Evolutionary conservation across 2,113 vertebrate genomes (phyloP).

Genomic region (Pagrus major): DNA sequence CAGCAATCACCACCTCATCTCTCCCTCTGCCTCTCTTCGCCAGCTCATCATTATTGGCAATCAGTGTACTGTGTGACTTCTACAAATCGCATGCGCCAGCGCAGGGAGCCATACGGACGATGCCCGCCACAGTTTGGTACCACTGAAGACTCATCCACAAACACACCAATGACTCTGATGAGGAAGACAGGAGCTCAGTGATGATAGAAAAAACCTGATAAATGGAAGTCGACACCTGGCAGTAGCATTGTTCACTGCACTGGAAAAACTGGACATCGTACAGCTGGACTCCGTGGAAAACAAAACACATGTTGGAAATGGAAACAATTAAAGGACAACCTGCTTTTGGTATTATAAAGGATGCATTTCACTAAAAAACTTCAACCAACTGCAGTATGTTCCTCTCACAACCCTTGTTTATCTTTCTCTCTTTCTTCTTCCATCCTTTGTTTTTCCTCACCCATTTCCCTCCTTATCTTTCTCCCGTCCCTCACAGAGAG

Average conservation of each 20-base stretch:
- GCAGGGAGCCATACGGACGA: conserved; percentile 25
- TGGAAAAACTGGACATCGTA: not conserved
- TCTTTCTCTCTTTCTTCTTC: not conserved
- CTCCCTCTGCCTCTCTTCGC: conserved; percentile 41
- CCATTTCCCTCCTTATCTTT: conserved; percentile 13
- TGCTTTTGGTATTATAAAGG: not conserved
- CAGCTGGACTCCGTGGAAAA: not conserved
- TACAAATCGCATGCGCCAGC: conserved; percentile 37
- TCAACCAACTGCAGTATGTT: not conserved
- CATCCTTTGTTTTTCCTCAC: conserved; percentile 10
- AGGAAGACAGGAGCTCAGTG: conserved; percentile 18
- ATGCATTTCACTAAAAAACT: not conserved
- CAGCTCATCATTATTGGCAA: conserved; percentile 67
- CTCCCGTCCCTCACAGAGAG: conserved; percentile 20
- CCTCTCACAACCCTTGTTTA: not conserved
- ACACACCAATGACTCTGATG: conserved; percentile 26
- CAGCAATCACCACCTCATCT: conserved; percentile 56
- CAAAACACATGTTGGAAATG: no score
- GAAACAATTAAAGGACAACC: not conserved
- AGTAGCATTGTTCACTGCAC: not conserved
- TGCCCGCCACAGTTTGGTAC: conserved; percentile 17
- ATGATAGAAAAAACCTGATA: conserved; percentile 30
- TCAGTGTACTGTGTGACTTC: conserved; percentile 49
- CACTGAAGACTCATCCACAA: conserved; percentile 8
- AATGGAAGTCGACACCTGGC: conserved; percentile 21